A percentile compares a stretch with the other conserved stretches of the same genome.
Evolutionary conservation across 2,113 vertebrate species (phyloP).

Genomic region (Alces alces): DNA sequence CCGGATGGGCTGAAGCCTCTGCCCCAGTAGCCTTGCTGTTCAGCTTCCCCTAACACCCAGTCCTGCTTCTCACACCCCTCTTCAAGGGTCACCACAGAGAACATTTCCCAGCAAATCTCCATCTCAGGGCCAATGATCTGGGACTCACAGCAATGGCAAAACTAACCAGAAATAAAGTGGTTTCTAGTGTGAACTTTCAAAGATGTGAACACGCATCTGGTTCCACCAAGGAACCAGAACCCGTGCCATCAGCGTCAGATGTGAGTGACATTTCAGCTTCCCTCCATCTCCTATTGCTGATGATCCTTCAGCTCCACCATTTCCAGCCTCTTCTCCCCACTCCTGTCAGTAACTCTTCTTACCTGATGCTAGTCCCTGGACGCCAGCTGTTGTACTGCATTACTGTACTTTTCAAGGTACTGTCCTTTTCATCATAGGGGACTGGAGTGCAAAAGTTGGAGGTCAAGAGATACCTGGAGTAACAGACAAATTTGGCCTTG

Average conservation of each 20-base stretch:
- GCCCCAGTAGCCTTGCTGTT: neutral
- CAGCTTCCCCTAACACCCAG: fast-evolving
- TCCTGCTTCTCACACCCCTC: too few species aligned
- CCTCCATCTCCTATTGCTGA: neutral
- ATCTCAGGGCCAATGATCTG: neutral
- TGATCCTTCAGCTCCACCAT: neutral
- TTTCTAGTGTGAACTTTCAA: neutral
- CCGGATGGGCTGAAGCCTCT: too few species aligned
- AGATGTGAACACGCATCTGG: neutral
- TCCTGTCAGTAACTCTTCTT: neutral
- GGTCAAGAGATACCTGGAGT: neutral
- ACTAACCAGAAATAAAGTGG: neutral
- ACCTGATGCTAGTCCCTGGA: neutral
- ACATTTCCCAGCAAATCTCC: neutral
- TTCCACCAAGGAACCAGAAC: neutral
- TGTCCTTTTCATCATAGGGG: neutral
- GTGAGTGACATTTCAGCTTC: neutral
- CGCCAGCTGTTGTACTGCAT: neutral
- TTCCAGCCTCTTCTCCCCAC: neutral
- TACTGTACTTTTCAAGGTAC: neutral
- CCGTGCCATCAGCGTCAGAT: neutral
- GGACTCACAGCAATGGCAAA: neutral
- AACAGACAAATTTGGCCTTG: neutral
- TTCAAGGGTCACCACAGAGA: neutral
- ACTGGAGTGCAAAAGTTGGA: neutral